Evolutionary conservation across 2,888 invertebrate species (phyloP).

Genomic region (Lasius platythorax): DNA sequence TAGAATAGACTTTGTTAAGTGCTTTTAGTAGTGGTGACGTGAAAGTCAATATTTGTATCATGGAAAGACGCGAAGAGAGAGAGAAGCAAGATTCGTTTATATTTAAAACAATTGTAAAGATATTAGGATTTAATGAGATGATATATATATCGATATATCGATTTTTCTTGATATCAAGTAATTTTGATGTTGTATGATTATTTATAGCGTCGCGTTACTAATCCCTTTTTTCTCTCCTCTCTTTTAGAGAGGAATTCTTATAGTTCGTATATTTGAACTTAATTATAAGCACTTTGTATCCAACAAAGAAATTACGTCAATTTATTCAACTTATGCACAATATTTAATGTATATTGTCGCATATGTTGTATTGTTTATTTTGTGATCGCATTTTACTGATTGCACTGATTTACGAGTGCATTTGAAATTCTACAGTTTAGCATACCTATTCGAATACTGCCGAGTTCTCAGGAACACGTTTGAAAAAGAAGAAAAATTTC

Average conservation of each 20-base stretch:
- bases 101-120: slow-evolving; percentile 36
- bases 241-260: slow-evolving; percentile 4
- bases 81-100: slow-evolving; percentile 42
- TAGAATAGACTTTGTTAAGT: slow-evolving; percentile 42
- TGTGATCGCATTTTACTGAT: not conserved
- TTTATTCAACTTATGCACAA: slow-evolving; percentile 25
- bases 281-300: slow-evolving; percentile 5
- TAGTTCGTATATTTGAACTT: not conserved
- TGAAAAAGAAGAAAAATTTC: slow-evolving; percentile 59
- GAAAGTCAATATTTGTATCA: slow-evolving; percentile 37
- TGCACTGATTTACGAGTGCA: not conserved
- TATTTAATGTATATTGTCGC: slow-evolving; percentile 17
- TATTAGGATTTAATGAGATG: slow-evolving; percentile 15
- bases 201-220: slow-evolving; percentile 14
- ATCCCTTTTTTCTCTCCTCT: not conserved
- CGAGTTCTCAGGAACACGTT: slow-evolving; percentile 65
- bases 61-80: not conserved
- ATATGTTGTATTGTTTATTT: slow-evolving; percentile 25
- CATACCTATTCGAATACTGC: slow-evolving; percentile 51
- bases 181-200: slow-evolving; percentile 23
- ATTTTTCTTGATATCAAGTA: slow-evolving; percentile 25
- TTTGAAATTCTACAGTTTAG: slow-evolving; percentile 5
- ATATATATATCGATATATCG: slow-evolving; percentile 11
- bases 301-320: slow-evolving; percentile 6
- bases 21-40: slow-evolving; percentile 26